Conservation (phyloP, 1,140 invertebrate genomes). For the Habropoda laboriosa region DNA sequence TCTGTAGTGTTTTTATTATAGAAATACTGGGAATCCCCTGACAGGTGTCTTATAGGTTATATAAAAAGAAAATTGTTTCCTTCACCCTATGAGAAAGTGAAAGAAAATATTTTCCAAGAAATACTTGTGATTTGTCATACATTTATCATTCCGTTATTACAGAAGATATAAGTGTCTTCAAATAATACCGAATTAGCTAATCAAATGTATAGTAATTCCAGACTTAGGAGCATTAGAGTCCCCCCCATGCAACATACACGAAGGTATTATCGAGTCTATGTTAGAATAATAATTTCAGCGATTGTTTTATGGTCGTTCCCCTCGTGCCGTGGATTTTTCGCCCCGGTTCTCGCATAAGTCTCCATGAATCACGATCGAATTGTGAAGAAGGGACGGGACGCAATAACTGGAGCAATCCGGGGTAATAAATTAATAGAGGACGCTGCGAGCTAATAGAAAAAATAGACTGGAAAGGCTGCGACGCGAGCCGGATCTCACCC, state of each 20-base stretch:
- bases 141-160: not conserved
- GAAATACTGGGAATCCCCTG: no score
- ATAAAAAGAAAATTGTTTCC: no score
- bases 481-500: not conserved
- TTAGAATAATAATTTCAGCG: not conserved
- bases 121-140: no score
- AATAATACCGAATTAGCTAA: not conserved
- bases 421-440: conserved; percentile 52
- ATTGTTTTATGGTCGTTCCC: not conserved
- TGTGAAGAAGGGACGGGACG: conserved; percentile 4
- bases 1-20: no score
- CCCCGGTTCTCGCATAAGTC: not conserved
- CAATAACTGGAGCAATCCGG: conserved; percentile 45
- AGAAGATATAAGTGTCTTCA: not conserved
- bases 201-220: not conserved
- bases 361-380: conserved; percentile 40
- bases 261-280: not conserved
- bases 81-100: no score
- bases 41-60: no score
- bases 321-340: not conserved
- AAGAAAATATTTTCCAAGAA: no score
- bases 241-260: not conserved
- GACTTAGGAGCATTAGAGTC: not conserved
- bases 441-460: conserved; percentile 44
- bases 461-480: conserved; percentile 21